phyloP scores from a whole-genome alignment of 2,797 vertebrate genomes.

The Mus spretus region DNA sequence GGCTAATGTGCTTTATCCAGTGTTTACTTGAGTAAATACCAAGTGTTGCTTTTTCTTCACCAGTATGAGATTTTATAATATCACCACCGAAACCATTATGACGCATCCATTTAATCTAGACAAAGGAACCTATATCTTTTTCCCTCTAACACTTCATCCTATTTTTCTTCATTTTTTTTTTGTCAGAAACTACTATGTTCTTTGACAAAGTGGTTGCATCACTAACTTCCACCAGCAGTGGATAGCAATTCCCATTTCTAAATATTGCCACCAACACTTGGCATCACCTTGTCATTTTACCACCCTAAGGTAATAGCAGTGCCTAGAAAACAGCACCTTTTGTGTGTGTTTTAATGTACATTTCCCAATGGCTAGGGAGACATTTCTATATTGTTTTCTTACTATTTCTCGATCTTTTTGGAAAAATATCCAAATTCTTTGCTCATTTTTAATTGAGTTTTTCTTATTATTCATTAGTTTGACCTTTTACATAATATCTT shows the following conservation, averaged over 20 bases:
- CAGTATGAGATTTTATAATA: not conserved
- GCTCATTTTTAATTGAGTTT: conserved; percentile 3
- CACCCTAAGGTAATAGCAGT: not conserved
- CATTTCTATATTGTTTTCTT: not conserved
- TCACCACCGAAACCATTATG: not conserved
- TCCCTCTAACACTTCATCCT: not conserved
- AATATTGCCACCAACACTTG: not conserved
- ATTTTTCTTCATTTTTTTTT: not conserved
- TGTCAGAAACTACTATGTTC: not conserved
- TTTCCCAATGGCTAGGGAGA: not conserved
- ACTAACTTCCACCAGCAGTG: not conserved
- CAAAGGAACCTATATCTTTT: not conserved
- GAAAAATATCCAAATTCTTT: conserved; percentile 4
- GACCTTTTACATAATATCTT: not conserved
- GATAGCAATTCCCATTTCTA: not conserved
- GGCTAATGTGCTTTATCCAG: not conserved
- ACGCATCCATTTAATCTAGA: not conserved
- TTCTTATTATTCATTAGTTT: conserved; percentile 7
- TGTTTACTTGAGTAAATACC: not conserved
- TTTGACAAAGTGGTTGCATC: not conserved
- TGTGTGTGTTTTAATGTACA: not conserved
- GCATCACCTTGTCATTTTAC: not conserved
- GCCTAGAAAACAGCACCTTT: not conserved
- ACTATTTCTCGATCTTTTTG: not conserved
- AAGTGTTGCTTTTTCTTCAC: not conserved